phyloP scores from a whole-genome alignment of 2,888 invertebrate species.

The Xanthostigma xanthostigma region DNA sequence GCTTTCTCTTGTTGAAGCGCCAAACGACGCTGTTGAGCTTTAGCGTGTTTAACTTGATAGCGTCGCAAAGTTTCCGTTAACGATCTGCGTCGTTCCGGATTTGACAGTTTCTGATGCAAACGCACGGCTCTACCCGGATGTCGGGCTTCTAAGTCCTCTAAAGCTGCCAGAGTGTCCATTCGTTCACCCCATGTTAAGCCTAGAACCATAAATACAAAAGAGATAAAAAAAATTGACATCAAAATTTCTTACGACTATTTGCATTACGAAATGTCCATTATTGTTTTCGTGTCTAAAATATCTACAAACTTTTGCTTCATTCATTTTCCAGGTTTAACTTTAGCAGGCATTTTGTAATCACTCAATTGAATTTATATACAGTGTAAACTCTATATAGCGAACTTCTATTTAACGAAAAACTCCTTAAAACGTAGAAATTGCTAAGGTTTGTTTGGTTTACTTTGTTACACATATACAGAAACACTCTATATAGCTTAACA shows the following conservation, averaged over 20 bases:
- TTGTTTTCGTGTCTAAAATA: neutral
- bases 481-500: too few relatives aligned
- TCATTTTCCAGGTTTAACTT: too few relatives aligned
- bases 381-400: too few relatives aligned
- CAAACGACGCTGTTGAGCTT: conserved; percentile 76
- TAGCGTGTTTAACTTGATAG: conserved; percentile 81
- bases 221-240: neutral
- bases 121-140: conserved; percentile 87
- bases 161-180: conserved; percentile 60
- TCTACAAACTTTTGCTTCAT: neutral
- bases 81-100: conserved; percentile 75
- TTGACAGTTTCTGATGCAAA: conserved; percentile 85
- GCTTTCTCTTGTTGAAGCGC: conserved; percentile 72
- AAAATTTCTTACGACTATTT: neutral
- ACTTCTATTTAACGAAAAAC: too few relatives aligned
- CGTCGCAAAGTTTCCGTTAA: conserved; percentile 62
- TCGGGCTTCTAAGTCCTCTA: conserved; percentile 67
- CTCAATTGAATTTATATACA: too few relatives aligned
- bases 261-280: too few relatives aligned
- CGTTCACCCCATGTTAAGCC: conserved; percentile 76
- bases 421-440: too few relatives aligned
- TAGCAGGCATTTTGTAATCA: too few relatives aligned
- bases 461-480: too few relatives aligned
- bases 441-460: too few relatives aligned
- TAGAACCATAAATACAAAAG: conserved; percentile 10